A percentile compares a stretch with the other conserved stretches of the same genome.
Conservation (phyloP, 2,888 invertebrate genomes). For the Melipona beecheii region DNA sequence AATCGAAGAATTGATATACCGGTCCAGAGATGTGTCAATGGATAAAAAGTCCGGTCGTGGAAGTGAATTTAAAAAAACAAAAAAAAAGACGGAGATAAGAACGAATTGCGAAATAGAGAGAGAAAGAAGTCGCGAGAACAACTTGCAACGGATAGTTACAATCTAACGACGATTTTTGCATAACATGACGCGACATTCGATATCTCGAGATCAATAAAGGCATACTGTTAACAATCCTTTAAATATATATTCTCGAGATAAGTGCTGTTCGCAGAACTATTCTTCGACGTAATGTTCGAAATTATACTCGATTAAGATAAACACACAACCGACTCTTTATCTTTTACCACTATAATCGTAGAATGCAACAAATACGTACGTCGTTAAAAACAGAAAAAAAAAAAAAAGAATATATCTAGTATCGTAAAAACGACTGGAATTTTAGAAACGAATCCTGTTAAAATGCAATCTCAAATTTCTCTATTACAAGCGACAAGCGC, state of each 20-base stretch:
- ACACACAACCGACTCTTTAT: background rate
- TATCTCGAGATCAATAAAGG: conserved; percentile 30
- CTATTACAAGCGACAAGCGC: background rate
- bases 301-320: conserved; percentile 5
- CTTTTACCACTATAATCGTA: background rate
- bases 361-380: background rate
- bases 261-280: conserved; percentile 26
- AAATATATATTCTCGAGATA: conserved; percentile 26
- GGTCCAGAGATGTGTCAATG: conserved; percentile 16
- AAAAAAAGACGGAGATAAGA: background rate
- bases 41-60: conserved; percentile 27
- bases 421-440: background rate
- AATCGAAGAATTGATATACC: conserved; percentile 44
- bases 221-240: conserved; percentile 15
- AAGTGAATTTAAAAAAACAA: conserved; percentile 3
- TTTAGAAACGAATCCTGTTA: background rate
- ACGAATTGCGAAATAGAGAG: background rate
- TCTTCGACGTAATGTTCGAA: background rate
- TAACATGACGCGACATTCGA: conserved; percentile 9
- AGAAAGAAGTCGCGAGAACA: background rate
- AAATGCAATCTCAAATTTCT: background rate
- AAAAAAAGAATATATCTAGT: background rate
- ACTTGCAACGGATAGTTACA: conserved; percentile 7
- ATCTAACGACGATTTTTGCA: conserved; percentile 45
- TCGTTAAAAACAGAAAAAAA: too few species aligned